Conservation (phyloP, 2,113 vertebrate genomes). For the Ursus arctos region DNA sequence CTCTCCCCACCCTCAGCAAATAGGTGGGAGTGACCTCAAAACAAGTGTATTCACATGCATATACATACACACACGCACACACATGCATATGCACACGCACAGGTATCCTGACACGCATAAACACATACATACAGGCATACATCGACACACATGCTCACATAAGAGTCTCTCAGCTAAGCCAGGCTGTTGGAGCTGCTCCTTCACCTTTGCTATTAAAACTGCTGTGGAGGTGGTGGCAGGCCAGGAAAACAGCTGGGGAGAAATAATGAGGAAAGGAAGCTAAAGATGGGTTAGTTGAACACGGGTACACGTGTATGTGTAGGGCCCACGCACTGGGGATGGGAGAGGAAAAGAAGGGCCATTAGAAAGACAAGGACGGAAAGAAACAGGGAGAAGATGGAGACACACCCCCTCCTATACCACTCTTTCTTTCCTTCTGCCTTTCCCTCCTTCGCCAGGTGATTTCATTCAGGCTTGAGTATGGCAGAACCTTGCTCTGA, state of each 20-base stretch:
- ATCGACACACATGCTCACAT: background rate
- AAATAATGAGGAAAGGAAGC: background rate
- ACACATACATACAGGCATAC: background rate
- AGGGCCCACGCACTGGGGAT: background rate
- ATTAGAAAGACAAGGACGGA: background rate
- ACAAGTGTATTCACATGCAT: background rate
- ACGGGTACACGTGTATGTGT: background rate
- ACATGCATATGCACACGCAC: background rate
- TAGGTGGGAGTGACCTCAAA: background rate
- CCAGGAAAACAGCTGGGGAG: background rate
- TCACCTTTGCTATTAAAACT: background rate
- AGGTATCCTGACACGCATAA: background rate
- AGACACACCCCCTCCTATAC: background rate
- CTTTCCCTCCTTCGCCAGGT: background rate
- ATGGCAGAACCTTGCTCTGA: background rate
- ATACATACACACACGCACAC: background rate
- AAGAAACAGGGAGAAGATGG: background rate
- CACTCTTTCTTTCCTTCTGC: background rate
- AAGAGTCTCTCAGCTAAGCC: background rate
- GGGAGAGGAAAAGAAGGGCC: background rate
- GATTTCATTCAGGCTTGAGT: background rate
- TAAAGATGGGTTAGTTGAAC: background rate
- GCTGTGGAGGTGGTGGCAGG: background rate
- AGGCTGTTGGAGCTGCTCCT: background rate
- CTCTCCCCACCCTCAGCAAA: background rate